Evolutionary conservation across 2,888 invertebrate genomes (phyloP).

Genomic region (Anoplius nigerrimus): DNA sequence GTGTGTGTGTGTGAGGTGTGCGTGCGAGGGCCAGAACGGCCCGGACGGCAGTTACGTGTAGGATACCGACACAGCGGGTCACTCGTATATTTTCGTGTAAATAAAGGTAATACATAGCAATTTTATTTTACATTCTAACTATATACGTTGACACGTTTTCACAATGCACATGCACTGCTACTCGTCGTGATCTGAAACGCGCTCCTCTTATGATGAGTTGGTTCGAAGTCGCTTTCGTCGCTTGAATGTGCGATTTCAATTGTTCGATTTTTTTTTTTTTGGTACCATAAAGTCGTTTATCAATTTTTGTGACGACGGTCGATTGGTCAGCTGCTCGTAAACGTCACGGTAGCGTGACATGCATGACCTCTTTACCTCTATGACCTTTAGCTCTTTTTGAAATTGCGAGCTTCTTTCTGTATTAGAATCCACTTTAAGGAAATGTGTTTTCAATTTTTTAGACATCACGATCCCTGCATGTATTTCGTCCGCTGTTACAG

Average conservation of each 20-base stretch:
- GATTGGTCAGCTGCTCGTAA: conserved; percentile 30
- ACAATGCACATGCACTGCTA: background rate
- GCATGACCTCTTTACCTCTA: too few relatives aligned
- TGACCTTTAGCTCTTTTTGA: conserved; percentile 33
- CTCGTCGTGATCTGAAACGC: background rate
- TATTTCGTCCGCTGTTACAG: conserved; percentile 32
- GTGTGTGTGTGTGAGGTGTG: too few relatives aligned
- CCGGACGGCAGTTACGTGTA: too few relatives aligned
- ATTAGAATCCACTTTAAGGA: conserved; percentile 36
- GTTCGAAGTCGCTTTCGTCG: conserved; percentile 14
- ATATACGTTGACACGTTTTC: background rate
- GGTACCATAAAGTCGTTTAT: conserved; percentile 30
- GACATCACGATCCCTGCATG: conserved; percentile 30
- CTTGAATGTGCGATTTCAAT: conserved; percentile 25
- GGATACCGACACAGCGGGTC: too few relatives aligned
- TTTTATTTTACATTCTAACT: conserved; percentile 3
- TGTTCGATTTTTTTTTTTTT: conserved; percentile 33
- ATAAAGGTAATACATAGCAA: too few relatives aligned
- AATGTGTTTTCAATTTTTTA: conserved; percentile 33
- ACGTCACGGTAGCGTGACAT: conserved; percentile 33
- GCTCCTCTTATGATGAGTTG: conserved; percentile 11
- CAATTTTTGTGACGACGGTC: conserved; percentile 34
- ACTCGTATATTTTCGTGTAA: too few relatives aligned
- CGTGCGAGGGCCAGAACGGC: too few relatives aligned
- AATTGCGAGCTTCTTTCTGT: conserved; percentile 29